Conservation (phyloP, 2,797 vertebrate species). For the Phaenicophaeus curvirostris region DNA sequence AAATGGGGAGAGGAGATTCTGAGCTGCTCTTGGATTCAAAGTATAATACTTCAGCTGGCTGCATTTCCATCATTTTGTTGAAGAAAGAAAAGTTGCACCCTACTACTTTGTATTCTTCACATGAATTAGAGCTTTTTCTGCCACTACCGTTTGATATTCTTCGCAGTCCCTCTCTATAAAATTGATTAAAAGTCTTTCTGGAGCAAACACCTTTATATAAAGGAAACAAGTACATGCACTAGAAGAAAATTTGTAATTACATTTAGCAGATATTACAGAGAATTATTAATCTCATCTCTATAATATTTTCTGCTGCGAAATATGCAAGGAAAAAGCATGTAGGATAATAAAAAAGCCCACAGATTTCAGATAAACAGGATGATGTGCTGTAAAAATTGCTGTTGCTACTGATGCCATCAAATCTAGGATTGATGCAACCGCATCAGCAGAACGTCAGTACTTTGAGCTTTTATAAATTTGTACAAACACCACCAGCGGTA, state of each 20-base stretch:
- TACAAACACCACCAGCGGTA: background rate
- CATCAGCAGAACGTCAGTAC: background rate
- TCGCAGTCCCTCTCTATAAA: background rate
- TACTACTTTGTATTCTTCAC: background rate
- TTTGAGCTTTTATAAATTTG: background rate
- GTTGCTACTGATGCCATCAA: background rate
- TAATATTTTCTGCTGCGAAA: background rate
- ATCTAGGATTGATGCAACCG: background rate
- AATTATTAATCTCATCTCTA: background rate
- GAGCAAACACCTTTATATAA: background rate
- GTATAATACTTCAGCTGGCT: background rate
- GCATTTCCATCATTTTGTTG: background rate
- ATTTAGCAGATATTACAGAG: background rate
- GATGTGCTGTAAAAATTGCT: background rate
- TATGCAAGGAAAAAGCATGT: background rate
- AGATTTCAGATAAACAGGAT: background rate
- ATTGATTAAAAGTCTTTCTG: background rate
- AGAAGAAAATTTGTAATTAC: background rate
- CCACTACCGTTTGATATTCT: background rate
- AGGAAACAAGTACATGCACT: background rate
- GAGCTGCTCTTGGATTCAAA: background rate
- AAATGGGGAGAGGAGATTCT: background rate
- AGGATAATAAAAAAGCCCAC: background rate
- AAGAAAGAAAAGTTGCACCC: background rate
- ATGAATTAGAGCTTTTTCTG: background rate